Conservation (phyloP, 1,140 invertebrate species). For the Ips nitidus region DNA sequence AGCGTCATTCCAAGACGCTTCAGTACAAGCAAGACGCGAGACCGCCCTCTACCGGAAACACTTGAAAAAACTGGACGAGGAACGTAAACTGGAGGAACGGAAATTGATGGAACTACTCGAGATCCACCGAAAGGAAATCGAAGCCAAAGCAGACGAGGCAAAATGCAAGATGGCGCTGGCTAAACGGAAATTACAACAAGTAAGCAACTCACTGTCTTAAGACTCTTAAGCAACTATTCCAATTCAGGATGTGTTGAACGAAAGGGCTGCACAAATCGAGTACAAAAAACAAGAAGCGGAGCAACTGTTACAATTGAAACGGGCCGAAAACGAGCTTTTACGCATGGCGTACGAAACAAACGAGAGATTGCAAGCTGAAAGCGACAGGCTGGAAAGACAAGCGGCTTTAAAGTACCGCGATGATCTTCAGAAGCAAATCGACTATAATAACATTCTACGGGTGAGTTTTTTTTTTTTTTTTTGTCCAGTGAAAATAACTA, state of each 20-base stretch:
- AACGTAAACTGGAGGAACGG: constrained; percentile 43
- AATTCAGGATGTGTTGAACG: constrained; percentile 40
- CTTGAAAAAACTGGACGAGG: constrained; percentile 42
- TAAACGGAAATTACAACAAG: constrained; percentile 42
- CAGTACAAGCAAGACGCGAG: constrained; percentile 38
- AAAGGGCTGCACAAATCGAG: constrained; percentile 43
- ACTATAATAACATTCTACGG: constrained; percentile 45
- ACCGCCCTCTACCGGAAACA: constrained; percentile 43
- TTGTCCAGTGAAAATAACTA: background rate
- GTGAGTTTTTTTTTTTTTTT: constrained; percentile 34
- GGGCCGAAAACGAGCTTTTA: constrained; percentile 46
- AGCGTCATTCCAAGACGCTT: constrained; percentile 34
- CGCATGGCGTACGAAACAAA: constrained; percentile 45
- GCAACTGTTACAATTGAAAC: constrained; percentile 42
- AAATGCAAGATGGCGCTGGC: constrained; percentile 43
- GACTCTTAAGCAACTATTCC: background rate
- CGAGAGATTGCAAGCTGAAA: constrained; percentile 43
- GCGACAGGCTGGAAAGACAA: constrained; percentile 37
- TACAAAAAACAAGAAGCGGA: constrained; percentile 44
- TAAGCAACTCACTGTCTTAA: constrained; percentile 11
- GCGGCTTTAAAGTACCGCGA: constrained; percentile 43
- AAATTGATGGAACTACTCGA: constrained; percentile 39
- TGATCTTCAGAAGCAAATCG: constrained; percentile 48
- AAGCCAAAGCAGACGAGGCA: constrained; percentile 44
- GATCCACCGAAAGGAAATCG: constrained; percentile 37